Conservation (phyloP, 2,113 vertebrate genomes). For the Thamnophis sirtalis region DNA sequence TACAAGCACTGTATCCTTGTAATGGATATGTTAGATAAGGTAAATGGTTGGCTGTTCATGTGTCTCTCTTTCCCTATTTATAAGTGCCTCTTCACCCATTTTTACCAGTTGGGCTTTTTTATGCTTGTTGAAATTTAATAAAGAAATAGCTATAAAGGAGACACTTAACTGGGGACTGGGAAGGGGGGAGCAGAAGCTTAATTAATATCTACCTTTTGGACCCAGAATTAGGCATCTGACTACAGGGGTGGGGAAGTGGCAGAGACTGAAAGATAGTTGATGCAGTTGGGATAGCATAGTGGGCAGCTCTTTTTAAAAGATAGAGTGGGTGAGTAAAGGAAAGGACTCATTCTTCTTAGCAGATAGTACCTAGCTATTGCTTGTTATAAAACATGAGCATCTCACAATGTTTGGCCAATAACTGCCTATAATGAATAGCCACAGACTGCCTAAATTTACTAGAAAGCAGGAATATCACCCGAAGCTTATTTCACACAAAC, state of each 20-base stretch:
- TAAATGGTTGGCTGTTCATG: neutral
- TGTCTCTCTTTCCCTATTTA: neutral
- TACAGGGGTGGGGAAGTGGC: neutral
- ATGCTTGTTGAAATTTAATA: neutral
- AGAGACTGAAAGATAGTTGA: neutral
- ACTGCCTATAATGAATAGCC: neutral
- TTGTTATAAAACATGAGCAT: neutral
- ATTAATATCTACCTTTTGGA: neutral
- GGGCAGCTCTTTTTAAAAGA: neutral
- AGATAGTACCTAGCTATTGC: neutral
- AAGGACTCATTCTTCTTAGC: neutral
- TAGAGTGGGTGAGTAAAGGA: neutral
- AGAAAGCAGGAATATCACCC: neutral
- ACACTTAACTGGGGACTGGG: rapidly evolving
- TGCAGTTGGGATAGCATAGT: too few relatives aligned
- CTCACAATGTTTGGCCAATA: neutral
- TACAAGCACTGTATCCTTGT: neutral
- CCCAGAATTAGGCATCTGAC: rapidly evolving
- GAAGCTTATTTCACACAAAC: neutral
- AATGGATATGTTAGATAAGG: neutral
- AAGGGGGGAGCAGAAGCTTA: neutral
- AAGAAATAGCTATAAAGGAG: neutral
- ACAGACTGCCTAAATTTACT: neutral
- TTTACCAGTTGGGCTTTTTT: neutral
- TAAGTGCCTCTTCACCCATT: neutral